Base-by-base conservation (phyloP, 2,797 vertebrate genomes). In the Cynodonichthys magdalenae region DNA sequence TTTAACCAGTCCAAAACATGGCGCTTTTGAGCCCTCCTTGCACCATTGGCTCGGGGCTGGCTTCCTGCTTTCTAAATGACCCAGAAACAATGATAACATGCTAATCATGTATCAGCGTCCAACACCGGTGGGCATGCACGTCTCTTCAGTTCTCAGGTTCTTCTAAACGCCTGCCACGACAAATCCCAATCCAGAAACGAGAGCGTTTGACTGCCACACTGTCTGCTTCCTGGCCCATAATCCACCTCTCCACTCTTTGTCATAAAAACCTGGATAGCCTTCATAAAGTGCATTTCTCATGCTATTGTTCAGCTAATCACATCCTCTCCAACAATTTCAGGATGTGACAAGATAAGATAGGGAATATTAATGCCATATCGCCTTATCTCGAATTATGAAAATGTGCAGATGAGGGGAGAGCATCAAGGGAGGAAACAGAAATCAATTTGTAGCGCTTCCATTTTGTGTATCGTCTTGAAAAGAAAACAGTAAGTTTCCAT, bases 301-400 rank as follows among this genome's bases (percentile, higher is more conserved):
- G 87, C 87, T 87, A 93, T 93, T 94, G 93, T 92, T 93, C 85
- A 76, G 83, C 85, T 92, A 93, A 94, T 93, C 91, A 89, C 87
- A 91, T 92, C 92, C 92, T 94, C 91, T 94, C 91, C 89, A 92
- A 90, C 90, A 88, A 91, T 91, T 92, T 91, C 91, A 91, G 87
- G 89, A 92, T 92, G 89, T 91, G 90, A 91, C 92, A 93, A 90
- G 92, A 94, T 90, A 92, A 93, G 93, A 93, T 89, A 91, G 79
- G 56, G 87, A 87, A 91, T 90, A 92, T 93, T 93, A 92, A 92
- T 85, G 86, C 79, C 77, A 68, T 93, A 93, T 94, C 92, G 65
- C 72, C 77, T 89, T 87, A 93, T 93, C 92, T 91, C 75, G 83
- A 92, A 92, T 92, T 90, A 92, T 88, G 84, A 88, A 90, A 82